These are phyloP conservation scores for Hyaena hyaena DNA, from an alignment of 2,113 vertebrate genomes.

Conservation along the genomic window DNA sequence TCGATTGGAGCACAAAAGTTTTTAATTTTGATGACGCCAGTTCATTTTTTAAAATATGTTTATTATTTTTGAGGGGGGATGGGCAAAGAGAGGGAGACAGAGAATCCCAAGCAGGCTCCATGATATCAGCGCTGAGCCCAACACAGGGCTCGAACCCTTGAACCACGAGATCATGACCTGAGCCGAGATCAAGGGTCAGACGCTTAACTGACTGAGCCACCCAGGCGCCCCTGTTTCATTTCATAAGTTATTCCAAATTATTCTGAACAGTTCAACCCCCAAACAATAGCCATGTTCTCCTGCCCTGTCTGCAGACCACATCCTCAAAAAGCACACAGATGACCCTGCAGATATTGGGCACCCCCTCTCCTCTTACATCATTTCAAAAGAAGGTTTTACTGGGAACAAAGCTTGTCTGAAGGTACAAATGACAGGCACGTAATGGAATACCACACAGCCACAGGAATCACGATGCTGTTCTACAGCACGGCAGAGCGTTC, in stretches of 20 bases:
- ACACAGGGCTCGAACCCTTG: no score
- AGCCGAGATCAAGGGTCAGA: no score
- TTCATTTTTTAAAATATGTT: not conserved
- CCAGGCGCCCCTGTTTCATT: no score
- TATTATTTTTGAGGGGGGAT: no score
- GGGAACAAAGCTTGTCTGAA: not conserved
- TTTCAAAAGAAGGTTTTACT: not conserved
- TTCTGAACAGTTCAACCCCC: not conserved
- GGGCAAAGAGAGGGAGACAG: no score
- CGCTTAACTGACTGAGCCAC: no score
- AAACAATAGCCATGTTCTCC: not conserved
- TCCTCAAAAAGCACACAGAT: fast-evolving
- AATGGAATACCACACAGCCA: fast-evolving
- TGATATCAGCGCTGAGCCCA: no score
- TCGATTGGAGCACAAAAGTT: not conserved
- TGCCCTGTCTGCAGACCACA: not conserved
- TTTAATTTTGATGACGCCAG: not conserved
- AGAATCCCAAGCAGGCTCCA: no score
- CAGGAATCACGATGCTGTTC: not conserved
- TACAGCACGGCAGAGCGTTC: not conserved
- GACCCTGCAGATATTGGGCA: not conserved
- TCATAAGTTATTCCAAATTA: not conserved
- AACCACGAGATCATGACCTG: no score
- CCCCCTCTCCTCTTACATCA: not conserved
- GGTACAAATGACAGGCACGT: not conserved